These are phyloP conservation scores for Ruditapes philippinarum DNA, from an alignment of 1,140 invertebrate genomes.

Conservation along the genomic window DNA sequence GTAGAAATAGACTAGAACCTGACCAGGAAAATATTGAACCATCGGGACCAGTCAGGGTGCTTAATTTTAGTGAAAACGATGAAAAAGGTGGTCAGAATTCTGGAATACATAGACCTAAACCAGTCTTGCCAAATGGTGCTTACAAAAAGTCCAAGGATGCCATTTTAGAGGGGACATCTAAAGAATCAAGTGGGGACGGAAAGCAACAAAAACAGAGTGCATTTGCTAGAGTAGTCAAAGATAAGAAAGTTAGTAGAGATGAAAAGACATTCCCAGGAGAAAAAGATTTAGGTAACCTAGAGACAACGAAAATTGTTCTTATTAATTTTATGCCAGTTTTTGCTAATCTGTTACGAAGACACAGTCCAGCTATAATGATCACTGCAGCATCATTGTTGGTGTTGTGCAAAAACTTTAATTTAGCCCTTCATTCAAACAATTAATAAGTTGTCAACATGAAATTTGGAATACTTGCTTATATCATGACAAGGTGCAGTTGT, in stretches of 20 bases:
- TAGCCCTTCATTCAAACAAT: no score
- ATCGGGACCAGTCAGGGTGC: constrained; percentile 48
- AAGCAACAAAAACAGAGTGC: constrained; percentile 61
- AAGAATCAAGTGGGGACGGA: constrained; percentile 38
- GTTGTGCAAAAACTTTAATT: no score
- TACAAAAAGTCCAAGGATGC: constrained; percentile 33
- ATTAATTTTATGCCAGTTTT: no score
- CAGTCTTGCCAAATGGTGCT: constrained; percentile 58
- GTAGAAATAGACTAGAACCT: not conserved
- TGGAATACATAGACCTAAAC: constrained; percentile 61
- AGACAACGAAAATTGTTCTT: no score
- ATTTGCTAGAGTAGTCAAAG: constrained; percentile 57
- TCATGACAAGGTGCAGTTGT: no score
- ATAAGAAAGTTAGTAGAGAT: constrained; percentile 30
- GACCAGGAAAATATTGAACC: constrained; percentile 64
- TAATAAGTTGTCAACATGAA: no score
- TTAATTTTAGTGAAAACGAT: constrained; percentile 61
- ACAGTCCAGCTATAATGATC: no score
- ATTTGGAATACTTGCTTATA: no score
- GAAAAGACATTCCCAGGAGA: constrained; percentile 52
- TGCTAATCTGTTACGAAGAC: no score
- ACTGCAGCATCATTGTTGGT: no score
- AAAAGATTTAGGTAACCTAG: constrained; percentile 39
- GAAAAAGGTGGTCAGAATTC: constrained; percentile 45
- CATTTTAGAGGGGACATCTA: constrained; percentile 20